A percentile compares a stretch with the other conserved stretches of the same genome.
Conservation (phyloP, 2,797 vertebrate species). For the Clarias pachynema region DNA sequence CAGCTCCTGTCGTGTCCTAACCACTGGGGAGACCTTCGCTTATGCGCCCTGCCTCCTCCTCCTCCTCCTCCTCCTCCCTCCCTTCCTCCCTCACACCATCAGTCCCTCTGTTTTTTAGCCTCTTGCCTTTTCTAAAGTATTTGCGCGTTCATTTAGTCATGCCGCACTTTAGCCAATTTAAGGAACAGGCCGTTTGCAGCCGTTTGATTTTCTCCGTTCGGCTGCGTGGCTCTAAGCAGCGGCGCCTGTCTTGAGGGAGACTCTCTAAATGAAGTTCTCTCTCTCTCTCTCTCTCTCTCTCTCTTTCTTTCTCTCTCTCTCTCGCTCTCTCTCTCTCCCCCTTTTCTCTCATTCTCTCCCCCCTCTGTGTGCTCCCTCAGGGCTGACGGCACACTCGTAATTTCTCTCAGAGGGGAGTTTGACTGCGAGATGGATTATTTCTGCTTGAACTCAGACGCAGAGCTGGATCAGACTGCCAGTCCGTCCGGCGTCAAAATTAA, state of each 20-base stretch:
- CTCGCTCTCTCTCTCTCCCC: background rate
- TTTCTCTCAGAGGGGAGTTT: constrained; percentile 71
- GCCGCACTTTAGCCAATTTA: constrained; percentile 76
- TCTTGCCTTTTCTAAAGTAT: constrained; percentile 66
- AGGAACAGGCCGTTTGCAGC: constrained; percentile 68
- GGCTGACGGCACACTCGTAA: constrained; percentile 63
- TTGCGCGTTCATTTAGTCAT: constrained; percentile 78
- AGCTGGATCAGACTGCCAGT: constrained; percentile 60
- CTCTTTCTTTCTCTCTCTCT: background rate
- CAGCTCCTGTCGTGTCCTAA: constrained; percentile 78
- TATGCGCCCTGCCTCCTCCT: constrained; percentile 40
- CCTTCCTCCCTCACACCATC: background rate
- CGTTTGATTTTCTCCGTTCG: constrained; percentile 49
- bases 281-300: constrained; percentile 48
- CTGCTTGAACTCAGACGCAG: constrained; percentile 72
- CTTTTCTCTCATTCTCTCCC: constrained; percentile 14
- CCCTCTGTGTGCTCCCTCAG: constrained; percentile 50
- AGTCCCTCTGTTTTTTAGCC: constrained; percentile 15
- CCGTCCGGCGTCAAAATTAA: constrained; percentile 57
- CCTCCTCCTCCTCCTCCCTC: constrained; percentile 3
- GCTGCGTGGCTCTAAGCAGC: constrained; percentile 45
- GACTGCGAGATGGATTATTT: constrained; percentile 78
- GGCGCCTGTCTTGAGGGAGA: constrained; percentile 65
- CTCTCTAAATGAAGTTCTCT: constrained; percentile 72
- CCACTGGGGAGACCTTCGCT: constrained; percentile 67